Evolutionary conservation across 2,888 invertebrate species (phyloP).

Genomic region (Stenichneumon culpator): DNA sequence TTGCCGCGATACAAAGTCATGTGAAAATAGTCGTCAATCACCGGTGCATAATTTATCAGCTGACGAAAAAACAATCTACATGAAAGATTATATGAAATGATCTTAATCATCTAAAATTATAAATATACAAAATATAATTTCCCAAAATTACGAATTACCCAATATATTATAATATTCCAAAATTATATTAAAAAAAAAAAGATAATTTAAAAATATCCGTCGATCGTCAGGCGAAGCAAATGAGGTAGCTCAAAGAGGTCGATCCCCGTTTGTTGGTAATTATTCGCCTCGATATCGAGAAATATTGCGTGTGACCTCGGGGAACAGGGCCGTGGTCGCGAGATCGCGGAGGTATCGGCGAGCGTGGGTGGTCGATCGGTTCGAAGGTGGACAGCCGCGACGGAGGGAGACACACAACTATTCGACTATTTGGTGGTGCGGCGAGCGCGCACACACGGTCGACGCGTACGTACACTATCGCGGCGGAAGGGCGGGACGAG

Average conservation of each 20-base stretch:
- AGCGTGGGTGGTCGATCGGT: conserved; percentile 21
- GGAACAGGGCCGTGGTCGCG: not conserved
- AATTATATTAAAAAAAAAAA: no score
- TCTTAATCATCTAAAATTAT: no score
- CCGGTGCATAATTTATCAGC: no score
- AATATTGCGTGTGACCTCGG: not conserved
- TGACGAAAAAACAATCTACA: no score
- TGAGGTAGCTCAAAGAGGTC: not conserved
- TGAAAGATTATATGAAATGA: no score
- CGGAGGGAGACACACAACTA: not conserved
- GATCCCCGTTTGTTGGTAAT: not conserved
- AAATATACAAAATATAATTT: no score
- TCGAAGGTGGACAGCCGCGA: not conserved
- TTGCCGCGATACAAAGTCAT: no score
- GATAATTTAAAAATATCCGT: not conserved
- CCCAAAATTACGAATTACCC: no score
- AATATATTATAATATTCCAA: no score
- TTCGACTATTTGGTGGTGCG: not conserved
- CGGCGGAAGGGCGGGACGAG: conserved; percentile 65
- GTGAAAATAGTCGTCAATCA: no score
- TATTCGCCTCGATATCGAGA: not conserved
- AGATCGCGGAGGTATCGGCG: not conserved
- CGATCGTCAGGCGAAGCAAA: not conserved
- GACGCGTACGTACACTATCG: conserved; percentile 13
- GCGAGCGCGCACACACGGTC: not conserved